Conservation (phyloP, 2,797 vertebrate genomes). For the Hyperoplus immaculatus region DNA sequence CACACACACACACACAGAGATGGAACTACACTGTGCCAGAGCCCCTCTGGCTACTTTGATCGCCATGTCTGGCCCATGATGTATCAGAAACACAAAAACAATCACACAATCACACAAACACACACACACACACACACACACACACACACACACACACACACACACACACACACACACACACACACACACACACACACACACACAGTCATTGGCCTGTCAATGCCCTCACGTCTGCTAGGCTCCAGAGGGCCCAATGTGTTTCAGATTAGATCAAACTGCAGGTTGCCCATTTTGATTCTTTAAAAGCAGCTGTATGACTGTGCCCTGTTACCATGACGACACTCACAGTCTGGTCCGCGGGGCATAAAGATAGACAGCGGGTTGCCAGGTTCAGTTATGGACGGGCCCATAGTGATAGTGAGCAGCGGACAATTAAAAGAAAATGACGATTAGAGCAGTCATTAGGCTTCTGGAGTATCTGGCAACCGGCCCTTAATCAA, state of each 20-base stretch:
- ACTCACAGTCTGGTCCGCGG: slow-evolving; percentile 50
- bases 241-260: slow-evolving; percentile 54
- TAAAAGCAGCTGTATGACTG: slow-evolving; percentile 67
- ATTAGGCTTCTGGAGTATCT: slow-evolving; percentile 33
- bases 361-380: slow-evolving; percentile 70
- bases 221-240: slow-evolving; percentile 32
- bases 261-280: slow-evolving; percentile 77
- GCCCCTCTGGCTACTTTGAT: no score
- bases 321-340: slow-evolving; percentile 81
- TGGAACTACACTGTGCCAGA: no score
- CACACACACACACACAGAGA: no score
- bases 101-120: slow-evolving; percentile 14
- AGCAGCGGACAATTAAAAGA: slow-evolving; percentile 45
- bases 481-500: slow-evolving; percentile 21
- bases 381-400: slow-evolving; percentile 60
- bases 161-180: slow-evolving; percentile 8
- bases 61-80: no score
- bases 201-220: slow-evolving; percentile 36
- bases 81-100: not conserved
- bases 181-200: not conserved
- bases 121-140: slow-evolving; percentile 14
- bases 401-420: slow-evolving; percentile 28
- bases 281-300: slow-evolving; percentile 65
- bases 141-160: slow-evolving; percentile 10
- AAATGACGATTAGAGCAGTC: slow-evolving; percentile 36